A percentile compares a stretch with the other conserved stretches of the same genome.
Evolutionary conservation across 2,888 invertebrate species (phyloP).

Genomic region (Euproctis similis): DNA sequence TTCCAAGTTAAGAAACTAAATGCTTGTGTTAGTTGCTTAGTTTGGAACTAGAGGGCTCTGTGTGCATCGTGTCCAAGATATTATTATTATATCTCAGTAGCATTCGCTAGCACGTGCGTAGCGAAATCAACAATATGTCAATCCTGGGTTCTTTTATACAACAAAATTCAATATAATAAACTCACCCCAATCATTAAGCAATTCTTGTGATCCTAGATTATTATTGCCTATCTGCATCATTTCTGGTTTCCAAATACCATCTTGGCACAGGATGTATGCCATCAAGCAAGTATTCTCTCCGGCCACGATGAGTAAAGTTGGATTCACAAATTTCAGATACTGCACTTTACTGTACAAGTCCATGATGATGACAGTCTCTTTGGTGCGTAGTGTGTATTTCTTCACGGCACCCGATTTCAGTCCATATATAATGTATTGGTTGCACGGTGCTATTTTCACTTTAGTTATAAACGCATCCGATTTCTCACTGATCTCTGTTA

Average conservation of each 20-base stretch:
- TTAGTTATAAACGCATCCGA: conserved; percentile 58
- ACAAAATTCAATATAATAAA: background rate
- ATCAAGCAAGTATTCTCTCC: conserved; percentile 58
- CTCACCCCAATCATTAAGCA: conserved; percentile 59
- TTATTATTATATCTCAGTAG: no score
- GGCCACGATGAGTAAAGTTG: conserved; percentile 50
- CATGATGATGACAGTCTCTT: conserved; percentile 47
- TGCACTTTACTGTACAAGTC: conserved; percentile 56
- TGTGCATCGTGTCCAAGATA: no score
- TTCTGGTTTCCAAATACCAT: conserved; percentile 46
- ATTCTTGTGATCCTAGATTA: conserved; percentile 62
- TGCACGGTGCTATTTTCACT: conserved; percentile 67
- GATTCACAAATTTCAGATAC: conserved; percentile 54
- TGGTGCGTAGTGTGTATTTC: conserved; percentile 53
- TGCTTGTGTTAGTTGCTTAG: no score
- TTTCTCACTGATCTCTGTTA: conserved; percentile 58
- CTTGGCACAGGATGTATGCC: conserved; percentile 42
- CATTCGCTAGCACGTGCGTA: no score
- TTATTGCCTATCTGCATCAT: conserved; percentile 58
- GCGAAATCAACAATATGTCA: no score
- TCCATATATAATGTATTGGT: conserved; percentile 67
- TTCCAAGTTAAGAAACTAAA: no score
- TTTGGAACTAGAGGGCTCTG: no score
- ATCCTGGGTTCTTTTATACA: no score
- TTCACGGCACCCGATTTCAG: conserved; percentile 58